Percentiles rank a stretch among this genome's conserved stretches.
These are phyloP conservation scores for Eristalinus aeneus DNA, from an alignment of 2,888 invertebrate species.

Conservation along the genomic window DNA sequence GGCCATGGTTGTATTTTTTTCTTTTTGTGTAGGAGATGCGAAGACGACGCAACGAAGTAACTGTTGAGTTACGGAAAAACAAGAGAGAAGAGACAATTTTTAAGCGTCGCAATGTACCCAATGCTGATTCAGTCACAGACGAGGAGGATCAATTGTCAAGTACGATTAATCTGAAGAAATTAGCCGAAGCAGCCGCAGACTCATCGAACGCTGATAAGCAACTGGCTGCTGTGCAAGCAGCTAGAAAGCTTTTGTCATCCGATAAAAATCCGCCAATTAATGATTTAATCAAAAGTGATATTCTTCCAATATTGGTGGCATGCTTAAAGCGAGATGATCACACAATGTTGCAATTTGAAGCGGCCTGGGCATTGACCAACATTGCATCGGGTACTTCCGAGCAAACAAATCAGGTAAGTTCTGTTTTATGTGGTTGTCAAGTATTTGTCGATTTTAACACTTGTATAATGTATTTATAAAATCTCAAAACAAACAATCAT, in stretches of 20 bases:
- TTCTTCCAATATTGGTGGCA: conserved; percentile 95
- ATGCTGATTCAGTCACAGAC: conserved; percentile 89
- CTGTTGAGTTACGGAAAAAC: conserved; percentile 97
- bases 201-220: conserved; percentile 90
- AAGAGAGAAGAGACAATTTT: conserved; percentile 98
- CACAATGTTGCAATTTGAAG: conserved; percentile 96
- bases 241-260: conserved; percentile 96
- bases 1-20: background rate
- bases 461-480: no score
- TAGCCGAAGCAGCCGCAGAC: conserved; percentile 93
- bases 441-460: background rate
- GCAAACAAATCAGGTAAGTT: conserved; percentile 88
- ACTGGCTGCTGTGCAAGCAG: conserved; percentile 95
- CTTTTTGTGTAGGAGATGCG: conserved; percentile 92
- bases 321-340: conserved; percentile 94
- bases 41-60: conserved; percentile 96
- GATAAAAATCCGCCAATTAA: conserved; percentile 99
- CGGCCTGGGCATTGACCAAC: conserved; percentile 98
- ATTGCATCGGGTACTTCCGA: conserved; percentile 96
- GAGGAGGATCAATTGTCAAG: conserved; percentile 88
- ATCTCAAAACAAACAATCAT: no score
- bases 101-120: conserved; percentile 97
- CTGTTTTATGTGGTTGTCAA: background rate
- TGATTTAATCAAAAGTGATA: conserved; percentile 95
- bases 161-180: conserved; percentile 87